Base-by-base conservation (phyloP, 2,797 vertebrate genomes). In the Okamejei kenojei region DNA sequence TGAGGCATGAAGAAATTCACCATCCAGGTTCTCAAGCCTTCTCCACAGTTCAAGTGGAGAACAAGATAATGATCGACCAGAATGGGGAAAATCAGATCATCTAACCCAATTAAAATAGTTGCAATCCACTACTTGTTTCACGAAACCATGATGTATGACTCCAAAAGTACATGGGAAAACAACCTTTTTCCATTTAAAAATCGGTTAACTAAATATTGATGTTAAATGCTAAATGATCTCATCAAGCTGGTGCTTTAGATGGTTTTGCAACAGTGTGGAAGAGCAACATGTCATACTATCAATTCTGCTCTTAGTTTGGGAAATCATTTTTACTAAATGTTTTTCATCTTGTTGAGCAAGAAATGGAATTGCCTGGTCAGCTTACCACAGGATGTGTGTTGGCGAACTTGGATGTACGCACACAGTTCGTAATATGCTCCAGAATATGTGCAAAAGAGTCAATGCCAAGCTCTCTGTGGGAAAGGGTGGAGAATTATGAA, bases 331-430 rank as follows among this genome's bases (percentile, higher is more conserved):
- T 76, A 54, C 11, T 58, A 76, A 92, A 76, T 92, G 90, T 76
- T 92, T 92, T 92, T 76, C 90, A 54, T 58, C 38, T 13, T 45
- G 23, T 92, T 74, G 90, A 71, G 73, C 68, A 76, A 92, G 90
- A 26, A 92, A 45, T 73, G 54, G 26, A 92, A 92, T 92, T 92
- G 90, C 71, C 45, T 58, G 38, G 35, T 92, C 71, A 92, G 90
- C 90, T 92, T 71, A 76, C 71, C 90, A 92, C 90, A 92, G 90
- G 71, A 92, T 92, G 90, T 74, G 71, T 74, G 90, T 58, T 92
- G 90, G 71, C 90, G 58, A 29, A 54, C 38, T 58, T 92, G 71
- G 90, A 58, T 54, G 45, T 54, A 54, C 45, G 29, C 68, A 11
- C 35, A 92, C 35, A 5, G 90, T 91, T 71, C 38, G 90, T 91